Percentiles rank a stretch among this genome's conserved stretches.
Conservation (phyloP, 1,140 invertebrate genomes). For the Apis cerana region DNA sequence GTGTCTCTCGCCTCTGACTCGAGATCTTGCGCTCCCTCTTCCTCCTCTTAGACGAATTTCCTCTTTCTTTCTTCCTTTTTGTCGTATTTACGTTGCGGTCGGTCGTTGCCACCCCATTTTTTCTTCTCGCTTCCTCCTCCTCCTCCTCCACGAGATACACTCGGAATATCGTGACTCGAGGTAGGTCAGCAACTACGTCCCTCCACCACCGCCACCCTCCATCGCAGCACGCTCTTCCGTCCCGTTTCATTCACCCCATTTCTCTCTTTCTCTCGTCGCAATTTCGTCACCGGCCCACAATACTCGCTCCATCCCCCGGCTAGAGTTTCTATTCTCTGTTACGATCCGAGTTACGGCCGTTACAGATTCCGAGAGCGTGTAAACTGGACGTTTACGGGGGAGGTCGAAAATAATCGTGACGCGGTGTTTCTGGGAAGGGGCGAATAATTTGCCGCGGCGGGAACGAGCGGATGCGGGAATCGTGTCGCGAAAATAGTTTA, state of each 20-base stretch:
- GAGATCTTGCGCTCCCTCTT: neutral
- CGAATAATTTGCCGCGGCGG: neutral
- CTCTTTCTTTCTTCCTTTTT: neutral
- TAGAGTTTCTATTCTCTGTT: too few relatives aligned
- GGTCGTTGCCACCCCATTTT: slow-evolving; percentile 32
- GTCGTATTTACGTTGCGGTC: slow-evolving; percentile 21
- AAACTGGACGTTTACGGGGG: too few relatives aligned
- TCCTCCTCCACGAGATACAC: slow-evolving; percentile 16
- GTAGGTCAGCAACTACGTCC: slow-evolving; percentile 49
- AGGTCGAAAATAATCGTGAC: neutral
- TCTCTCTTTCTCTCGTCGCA: neutral
- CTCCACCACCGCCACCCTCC: slow-evolving; percentile 13
- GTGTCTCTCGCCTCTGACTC: neutral
- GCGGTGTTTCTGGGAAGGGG: neutral
- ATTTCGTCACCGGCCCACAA: too few relatives aligned
- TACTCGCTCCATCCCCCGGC: too few relatives aligned
- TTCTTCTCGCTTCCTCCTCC: neutral
- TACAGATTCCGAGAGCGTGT: too few relatives aligned
- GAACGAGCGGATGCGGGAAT: neutral
- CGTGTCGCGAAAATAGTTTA: neutral
- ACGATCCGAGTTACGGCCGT: too few relatives aligned
- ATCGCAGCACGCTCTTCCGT: too few relatives aligned
- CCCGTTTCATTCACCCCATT: neutral
- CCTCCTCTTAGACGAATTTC: neutral
- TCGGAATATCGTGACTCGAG: slow-evolving; percentile 26